Conservation (phyloP, 2,888 invertebrate genomes). For the Caenorhabditis virilis region DNA sequence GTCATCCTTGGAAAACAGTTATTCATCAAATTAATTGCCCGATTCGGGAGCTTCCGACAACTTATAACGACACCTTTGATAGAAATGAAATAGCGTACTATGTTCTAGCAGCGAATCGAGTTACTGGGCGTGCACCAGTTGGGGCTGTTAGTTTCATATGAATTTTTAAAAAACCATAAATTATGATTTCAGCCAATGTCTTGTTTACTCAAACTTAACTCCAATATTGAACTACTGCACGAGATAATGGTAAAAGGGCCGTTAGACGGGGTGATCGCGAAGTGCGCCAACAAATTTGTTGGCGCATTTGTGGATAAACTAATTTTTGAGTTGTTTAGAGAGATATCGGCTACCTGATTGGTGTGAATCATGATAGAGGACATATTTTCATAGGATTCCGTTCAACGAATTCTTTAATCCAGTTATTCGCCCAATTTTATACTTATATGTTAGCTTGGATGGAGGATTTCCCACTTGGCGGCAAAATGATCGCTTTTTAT, state of each 20-base stretch:
- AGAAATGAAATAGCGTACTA: conserved; percentile 19
- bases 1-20: conserved; percentile 28
- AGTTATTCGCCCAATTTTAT: conserved; percentile 29
- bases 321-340: background rate
- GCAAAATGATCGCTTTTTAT: conserved; percentile 32
- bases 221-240: background rate
- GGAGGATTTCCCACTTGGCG: conserved; percentile 24
- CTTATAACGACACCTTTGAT: conserved; percentile 10
- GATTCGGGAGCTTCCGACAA: conserved; percentile 1
- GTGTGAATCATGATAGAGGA: conserved; percentile 18
- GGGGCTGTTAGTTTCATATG: conserved; percentile 28
- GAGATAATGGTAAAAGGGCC: too few relatives aligned
- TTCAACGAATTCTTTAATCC: conserved; percentile 17
- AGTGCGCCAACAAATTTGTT: too few relatives aligned
- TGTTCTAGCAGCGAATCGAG: conserved; percentile 38
- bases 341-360: conserved; percentile 28
- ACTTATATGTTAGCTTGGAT: conserved; percentile 24
- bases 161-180: too few relatives aligned
- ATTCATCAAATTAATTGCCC: conserved; percentile 32
- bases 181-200: conserved; percentile 1
- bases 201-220: background rate
- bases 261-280: too few relatives aligned
- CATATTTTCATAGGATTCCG: conserved; percentile 31
- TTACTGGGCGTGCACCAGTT: conserved; percentile 20
- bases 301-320: too few relatives aligned